phyloP scores from a whole-genome alignment of 1,140 invertebrate genomes.

The Daktulosphaira vitifoliae region DNA sequence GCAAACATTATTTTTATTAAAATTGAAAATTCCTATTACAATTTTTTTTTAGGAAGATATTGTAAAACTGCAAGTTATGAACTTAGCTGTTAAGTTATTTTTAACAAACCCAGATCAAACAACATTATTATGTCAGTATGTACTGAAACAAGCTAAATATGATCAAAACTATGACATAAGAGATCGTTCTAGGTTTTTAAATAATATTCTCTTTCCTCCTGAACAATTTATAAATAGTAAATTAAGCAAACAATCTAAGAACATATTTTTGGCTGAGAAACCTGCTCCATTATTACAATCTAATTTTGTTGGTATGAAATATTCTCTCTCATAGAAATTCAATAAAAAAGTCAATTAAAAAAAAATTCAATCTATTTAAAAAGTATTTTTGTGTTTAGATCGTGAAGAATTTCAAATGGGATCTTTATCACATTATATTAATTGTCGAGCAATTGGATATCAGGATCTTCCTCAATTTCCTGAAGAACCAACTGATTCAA shows the following conservation, averaged over 20 bases:
- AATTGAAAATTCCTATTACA: not conserved
- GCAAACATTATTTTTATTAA: not conserved
- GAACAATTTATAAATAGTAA: slow-evolving; percentile 45
- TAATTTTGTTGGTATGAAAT: slow-evolving; percentile 54
- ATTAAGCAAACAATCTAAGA: slow-evolving; percentile 62
- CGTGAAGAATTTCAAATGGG: slow-evolving; percentile 84
- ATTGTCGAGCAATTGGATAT: slow-evolving; percentile 75
- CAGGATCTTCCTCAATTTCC: slow-evolving; percentile 82
- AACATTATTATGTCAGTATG: slow-evolving; percentile 80
- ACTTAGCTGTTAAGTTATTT: slow-evolving; percentile 88
- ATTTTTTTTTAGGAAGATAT: slow-evolving; percentile 70
- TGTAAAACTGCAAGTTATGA: slow-evolving; percentile 93
- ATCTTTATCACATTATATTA: slow-evolving; percentile 90
- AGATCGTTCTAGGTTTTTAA: slow-evolving; percentile 81
- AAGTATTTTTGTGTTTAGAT: slow-evolving; percentile 47
- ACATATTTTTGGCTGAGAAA: slow-evolving; percentile 84
- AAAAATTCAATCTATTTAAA: not conserved
- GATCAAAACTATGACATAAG: slow-evolving; percentile 97
- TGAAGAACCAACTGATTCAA: slow-evolving; percentile 60
- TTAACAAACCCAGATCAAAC: slow-evolving; percentile 83
- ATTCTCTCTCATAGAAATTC: slow-evolving; percentile 14
- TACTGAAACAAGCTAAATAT: slow-evolving; percentile 93
- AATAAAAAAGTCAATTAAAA: no score
- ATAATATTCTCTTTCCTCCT: slow-evolving; percentile 64
- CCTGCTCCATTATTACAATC: slow-evolving; percentile 77